Evolutionary conservation across 2,888 invertebrate species (phyloP), one percentile per base, ranked within the genome.

Genomic region (Fragum fragum): DNA sequence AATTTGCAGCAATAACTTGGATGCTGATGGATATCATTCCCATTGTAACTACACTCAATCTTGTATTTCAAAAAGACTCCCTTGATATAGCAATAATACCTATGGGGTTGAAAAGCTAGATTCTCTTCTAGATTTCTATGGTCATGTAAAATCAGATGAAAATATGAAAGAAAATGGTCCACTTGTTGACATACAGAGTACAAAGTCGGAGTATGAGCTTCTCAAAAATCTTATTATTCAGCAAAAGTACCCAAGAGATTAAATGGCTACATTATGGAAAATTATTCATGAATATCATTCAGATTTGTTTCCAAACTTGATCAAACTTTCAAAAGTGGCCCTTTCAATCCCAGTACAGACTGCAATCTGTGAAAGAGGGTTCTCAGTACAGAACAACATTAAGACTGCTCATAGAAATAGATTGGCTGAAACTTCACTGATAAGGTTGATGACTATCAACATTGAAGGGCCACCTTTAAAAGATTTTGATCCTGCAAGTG

Each of bases 361-460:
- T 29, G 82, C 78, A 26, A 42, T 71, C n/a, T 79, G 76, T 76
- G 82, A 79, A 42, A 39, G 82, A 26, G 78, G 82, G 1, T 79
- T 82, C 47, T 76, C 75, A 0, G 28, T 28, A 1, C 79, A 82
- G 52, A 78, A 71, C n/a, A 36, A 47, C 53, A 55, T 52, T 21
- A 71, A 66, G 39, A 66, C 66, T 39, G 36, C 66, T 39, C 66
- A 66, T 21, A 42, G 66, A 39, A 66, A 66, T 11, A 66, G 39
- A 42, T 32, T 66, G 18, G 36, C 18, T 63, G 63, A 63, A 29
- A n/a, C 32, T n/a, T 16, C 72, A 57, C 53, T 73, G 28, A 57
- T 2, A 18, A 36, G 36, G 14, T 23, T 73, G 23, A 73, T 73
- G 72, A 73, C 42, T 9, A 73, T 73, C 36, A 71, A 32, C 36